Evolutionary conservation across 2,888 invertebrate species (phyloP), one percentile per base, ranked within the genome.

Genomic region (Spisula solida): DNA sequence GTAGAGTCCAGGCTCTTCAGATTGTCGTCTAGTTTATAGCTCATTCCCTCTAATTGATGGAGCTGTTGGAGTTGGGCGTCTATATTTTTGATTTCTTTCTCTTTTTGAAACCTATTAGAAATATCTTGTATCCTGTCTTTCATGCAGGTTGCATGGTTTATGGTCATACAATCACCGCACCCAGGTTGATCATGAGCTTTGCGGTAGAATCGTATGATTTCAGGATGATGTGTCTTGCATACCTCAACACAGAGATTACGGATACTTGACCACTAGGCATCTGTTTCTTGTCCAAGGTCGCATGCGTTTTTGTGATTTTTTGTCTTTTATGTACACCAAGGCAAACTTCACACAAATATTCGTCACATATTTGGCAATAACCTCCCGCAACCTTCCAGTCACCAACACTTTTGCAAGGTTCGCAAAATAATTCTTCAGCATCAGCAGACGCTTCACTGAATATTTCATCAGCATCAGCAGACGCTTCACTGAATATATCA

Each of bases 101-200:
- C n/a, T 20, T 18, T n/a, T 56, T 14, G 16, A n/a, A 56, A 56
- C 18, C 56, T 18, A 18, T 31, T 29, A 16, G 81, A 55, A 12
- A 81, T 55, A 55, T 81, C 81, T 31, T 81, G 81, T 8, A 55
- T 25, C 25, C 29, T 51, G 4, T 81, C 31, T 31, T 55, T 55
- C 29, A 31, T 55, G 55, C 81, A 81, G 16, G 34, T 14, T 56
- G 51, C 14, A 81, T 81, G 81, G 2, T 81, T 34, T 31, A 56
- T 29, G 0, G 55, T 48, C 81, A 81, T 81, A 31, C 81, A 81
- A 56, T 81, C 81, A 0, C 81, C 81, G 29, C 81, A 81, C 5
- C 81, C 81, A 55, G 55, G 12, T 31, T 55, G 20, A 81, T 56
- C 81, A 48, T 81, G 81, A 16, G 29, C 51, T 12, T 31, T 31